Percentiles rank a stretch among this genome's conserved stretches.
These are phyloP conservation scores for Staurois parvus DNA, from an alignment of 2,797 vertebrate genomes.

Conservation along the genomic window DNA sequence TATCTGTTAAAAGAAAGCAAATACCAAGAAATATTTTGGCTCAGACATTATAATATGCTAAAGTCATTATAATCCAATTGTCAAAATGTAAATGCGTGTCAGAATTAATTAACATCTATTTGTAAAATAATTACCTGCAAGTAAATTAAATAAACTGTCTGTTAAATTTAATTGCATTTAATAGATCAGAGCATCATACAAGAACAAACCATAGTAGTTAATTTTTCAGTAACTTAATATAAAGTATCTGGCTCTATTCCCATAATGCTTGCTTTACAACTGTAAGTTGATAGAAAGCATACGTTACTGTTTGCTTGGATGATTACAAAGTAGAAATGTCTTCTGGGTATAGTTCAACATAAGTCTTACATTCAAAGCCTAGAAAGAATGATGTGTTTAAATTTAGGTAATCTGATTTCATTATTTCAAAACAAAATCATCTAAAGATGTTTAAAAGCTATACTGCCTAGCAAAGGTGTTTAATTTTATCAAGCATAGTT, in stretches of 20 bases:
- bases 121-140: constrained; percentile 65
- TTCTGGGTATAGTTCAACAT: background rate
- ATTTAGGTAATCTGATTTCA: background rate
- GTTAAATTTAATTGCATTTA: constrained; percentile 57
- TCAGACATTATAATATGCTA: constrained; percentile 46
- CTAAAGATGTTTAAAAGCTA: background rate
- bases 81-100: constrained; percentile 64
- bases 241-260: constrained; percentile 52
- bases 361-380: background rate
- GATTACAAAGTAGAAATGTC: constrained; percentile 32
- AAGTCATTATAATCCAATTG: constrained; percentile 64
- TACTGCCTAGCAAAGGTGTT: background rate
- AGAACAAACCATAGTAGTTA: constrained; percentile 53
- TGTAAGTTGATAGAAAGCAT: constrained; percentile 39
- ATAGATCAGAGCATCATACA: constrained; percentile 44
- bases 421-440: background rate
- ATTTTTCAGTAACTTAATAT: constrained; percentile 66
- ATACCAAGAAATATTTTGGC: constrained; percentile 63
- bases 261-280: constrained; percentile 27
- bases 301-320: constrained; percentile 17
- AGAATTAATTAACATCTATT: constrained; percentile 63
- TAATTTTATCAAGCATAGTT: too few species aligned
- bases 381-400: constrained; percentile 1
- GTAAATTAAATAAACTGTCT: constrained; percentile 67
- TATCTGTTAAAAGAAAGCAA: constrained; percentile 55